Evolutionary conservation across 1,140 invertebrate genomes (phyloP), one percentile per base, ranked within the genome.

Genomic region (Drosophila bocki): DNA sequence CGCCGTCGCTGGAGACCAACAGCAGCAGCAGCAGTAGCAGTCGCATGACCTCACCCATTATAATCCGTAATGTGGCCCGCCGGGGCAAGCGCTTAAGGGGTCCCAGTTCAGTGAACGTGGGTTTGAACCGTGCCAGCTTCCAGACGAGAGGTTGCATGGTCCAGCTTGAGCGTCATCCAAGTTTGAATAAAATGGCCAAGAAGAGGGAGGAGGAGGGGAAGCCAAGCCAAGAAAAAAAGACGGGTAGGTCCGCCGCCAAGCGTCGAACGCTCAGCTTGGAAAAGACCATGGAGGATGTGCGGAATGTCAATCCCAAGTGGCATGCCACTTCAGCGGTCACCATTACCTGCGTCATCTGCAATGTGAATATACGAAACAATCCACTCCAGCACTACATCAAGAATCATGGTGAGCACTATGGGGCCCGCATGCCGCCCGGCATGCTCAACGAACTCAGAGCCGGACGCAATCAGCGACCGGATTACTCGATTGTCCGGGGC

Each of bases 331-430:
- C 85, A 0, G 15, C 7, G 17, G 81, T 54, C 0, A 1, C 29
- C 3, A n/a, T 2, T 0, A 37, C 8, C n/a, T 93, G 94, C 33
- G 92, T 94, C 15, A 94, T 95, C 0, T 96, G 95, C 75, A 56
- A 91, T 0, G 95, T 9, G 7, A 1, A 0, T 0, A 51, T 41
- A 3, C 1, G 11, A 22, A 3, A 44, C 13, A 33, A 39, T 13
- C 39, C 50, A 93, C 91, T 42, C 94, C 94, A 4, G 91, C 95
- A 96, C 88, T 95, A 96, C 47, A 91, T 94, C 26, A 82, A 92
- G 0, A 74, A 67, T 22, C 95, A 96, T 90, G 92, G 93, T 2
- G 95, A 96, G 81, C 93, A 94, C 11, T 91, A 94, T 11, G 94
- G 93, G 32, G 94, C 95, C 0, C 92, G 95, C 19, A 58, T 95